A percentile compares a stretch with the other conserved stretches of the same genome.
These are phyloP conservation scores for Tachypleus tridentatus DNA, from an alignment of 1,140 invertebrate genomes.

Conservation along the genomic window DNA sequence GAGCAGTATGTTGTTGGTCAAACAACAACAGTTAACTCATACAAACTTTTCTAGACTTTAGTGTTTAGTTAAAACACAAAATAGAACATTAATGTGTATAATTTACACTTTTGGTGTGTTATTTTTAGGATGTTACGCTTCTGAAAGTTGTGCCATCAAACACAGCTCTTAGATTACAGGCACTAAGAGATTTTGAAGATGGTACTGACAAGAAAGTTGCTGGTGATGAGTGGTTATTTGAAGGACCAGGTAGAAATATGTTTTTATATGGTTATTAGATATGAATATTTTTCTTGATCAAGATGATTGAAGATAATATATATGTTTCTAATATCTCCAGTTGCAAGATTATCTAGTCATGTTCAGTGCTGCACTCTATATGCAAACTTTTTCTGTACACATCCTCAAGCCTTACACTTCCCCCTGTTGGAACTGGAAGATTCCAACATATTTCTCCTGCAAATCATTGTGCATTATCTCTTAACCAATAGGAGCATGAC, in stretches of 20 bases:
- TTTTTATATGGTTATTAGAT: too few species aligned
- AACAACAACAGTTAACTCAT: too few species aligned
- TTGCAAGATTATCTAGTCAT: not conserved
- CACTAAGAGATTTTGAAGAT: conserved; percentile 38
- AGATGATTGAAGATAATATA: not conserved
- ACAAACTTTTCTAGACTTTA: too few species aligned
- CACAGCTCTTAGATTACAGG: conserved; percentile 34
- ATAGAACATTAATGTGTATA: too few species aligned
- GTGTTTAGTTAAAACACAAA: too few species aligned
- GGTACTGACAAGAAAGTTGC: conserved; percentile 33
- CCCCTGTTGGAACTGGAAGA: too few species aligned
- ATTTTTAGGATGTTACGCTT: conserved; percentile 31
- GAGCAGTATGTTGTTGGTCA: too few species aligned
- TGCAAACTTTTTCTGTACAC: too few species aligned
- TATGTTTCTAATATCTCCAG: not conserved
- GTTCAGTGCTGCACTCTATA: conserved; percentile 1
- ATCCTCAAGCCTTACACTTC: too few species aligned
- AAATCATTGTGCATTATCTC: too few species aligned
- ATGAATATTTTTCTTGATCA: not conserved
- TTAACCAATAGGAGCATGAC: too few species aligned
- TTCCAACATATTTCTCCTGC: too few species aligned
- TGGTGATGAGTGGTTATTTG: conserved; percentile 43
- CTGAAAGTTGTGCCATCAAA: conserved; percentile 39
- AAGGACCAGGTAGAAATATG: conserved; percentile 35
- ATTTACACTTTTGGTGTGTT: not conserved